Conservation (phyloP, 1,140 invertebrate genomes). For the Ruditapes philippinarum region DNA sequence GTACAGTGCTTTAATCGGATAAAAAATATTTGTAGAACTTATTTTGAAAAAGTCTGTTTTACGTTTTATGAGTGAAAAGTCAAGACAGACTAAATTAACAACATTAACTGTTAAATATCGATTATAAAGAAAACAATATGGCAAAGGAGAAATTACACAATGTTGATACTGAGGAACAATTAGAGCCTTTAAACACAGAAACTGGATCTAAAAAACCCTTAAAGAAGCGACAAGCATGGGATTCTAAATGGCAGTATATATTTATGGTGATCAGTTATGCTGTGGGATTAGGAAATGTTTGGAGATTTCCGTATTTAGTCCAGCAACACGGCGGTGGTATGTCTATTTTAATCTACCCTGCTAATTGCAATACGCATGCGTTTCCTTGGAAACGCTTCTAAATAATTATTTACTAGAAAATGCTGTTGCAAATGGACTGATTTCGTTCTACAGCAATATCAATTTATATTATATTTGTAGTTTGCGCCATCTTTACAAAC, state of each 20-base stretch:
- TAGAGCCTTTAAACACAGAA: constrained; percentile 47
- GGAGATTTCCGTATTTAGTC: constrained; percentile 84
- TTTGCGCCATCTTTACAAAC: too few relatives aligned
- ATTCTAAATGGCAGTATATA: constrained; percentile 82
- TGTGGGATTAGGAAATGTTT: constrained; percentile 84
- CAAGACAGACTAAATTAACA: neutral
- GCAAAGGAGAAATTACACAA: constrained; percentile 24
- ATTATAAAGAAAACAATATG: constrained; percentile 35
- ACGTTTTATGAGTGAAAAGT: too few relatives aligned
- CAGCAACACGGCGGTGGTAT: constrained; percentile 83
- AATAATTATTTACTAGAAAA: neutral
- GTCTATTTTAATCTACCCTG: neutral
- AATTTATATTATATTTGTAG: too few relatives aligned
- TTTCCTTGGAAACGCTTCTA: neutral
- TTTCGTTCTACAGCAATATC: too few relatives aligned
- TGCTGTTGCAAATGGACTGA: neutral
- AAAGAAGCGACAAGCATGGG: constrained; percentile 72
- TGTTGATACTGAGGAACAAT: constrained; percentile 39
- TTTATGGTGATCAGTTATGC: constrained; percentile 84
- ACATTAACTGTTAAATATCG: neutral
- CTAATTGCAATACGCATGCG: neutral
- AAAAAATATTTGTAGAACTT: too few relatives aligned
- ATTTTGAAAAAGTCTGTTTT: too few relatives aligned
- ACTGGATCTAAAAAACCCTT: constrained; percentile 24
- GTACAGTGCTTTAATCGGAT: too few relatives aligned